These are phyloP conservation scores for Hirudo medicinalis DNA, from an alignment of 1,140 invertebrate genomes.

Conservation along the genomic window DNA sequence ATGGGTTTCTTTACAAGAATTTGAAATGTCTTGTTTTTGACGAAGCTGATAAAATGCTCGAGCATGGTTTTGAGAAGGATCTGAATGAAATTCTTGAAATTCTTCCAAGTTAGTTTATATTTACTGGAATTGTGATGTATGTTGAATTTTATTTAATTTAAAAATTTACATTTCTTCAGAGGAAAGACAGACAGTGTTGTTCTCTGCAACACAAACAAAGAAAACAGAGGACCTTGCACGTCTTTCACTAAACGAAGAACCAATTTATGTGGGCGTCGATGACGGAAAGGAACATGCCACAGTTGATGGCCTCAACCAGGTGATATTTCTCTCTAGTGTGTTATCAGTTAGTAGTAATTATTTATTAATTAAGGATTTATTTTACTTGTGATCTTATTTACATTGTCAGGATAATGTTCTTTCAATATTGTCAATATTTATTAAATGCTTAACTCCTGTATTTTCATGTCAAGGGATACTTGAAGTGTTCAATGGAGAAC, in stretches of 20 bases:
- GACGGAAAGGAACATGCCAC: slow-evolving; percentile 56
- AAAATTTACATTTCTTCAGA: slow-evolving; percentile 62
- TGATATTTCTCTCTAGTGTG: slow-evolving; percentile 20
- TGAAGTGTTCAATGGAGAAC: slow-evolving; percentile 89
- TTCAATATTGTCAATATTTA: no score
- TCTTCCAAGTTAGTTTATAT: slow-evolving; percentile 60
- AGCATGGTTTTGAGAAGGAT: slow-evolving; percentile 98
- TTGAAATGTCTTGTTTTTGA: slow-evolving; percentile 93
- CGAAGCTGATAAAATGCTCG: slow-evolving; percentile 93
- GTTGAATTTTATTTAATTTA: not conserved
- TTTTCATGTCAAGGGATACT: slow-evolving; percentile 54
- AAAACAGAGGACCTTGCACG: slow-evolving; percentile 81
- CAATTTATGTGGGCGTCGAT: slow-evolving; percentile 90
- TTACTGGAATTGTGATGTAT: not conserved
- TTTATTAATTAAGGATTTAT: not conserved
- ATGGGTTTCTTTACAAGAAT: slow-evolving; percentile 88
- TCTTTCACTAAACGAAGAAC: slow-evolving; percentile 74
- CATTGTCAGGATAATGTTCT: no score
- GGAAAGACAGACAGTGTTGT: slow-evolving; percentile 90
- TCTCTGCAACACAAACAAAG: slow-evolving; percentile 89
- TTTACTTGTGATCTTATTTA: no score
- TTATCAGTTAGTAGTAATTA: not conserved
- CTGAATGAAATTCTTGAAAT: slow-evolving; percentile 89
- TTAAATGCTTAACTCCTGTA: not conserved
- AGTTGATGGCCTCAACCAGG: slow-evolving; percentile 89